Conservation (phyloP, 2,888 invertebrate genomes). For the Biston stratarius region DNA sequence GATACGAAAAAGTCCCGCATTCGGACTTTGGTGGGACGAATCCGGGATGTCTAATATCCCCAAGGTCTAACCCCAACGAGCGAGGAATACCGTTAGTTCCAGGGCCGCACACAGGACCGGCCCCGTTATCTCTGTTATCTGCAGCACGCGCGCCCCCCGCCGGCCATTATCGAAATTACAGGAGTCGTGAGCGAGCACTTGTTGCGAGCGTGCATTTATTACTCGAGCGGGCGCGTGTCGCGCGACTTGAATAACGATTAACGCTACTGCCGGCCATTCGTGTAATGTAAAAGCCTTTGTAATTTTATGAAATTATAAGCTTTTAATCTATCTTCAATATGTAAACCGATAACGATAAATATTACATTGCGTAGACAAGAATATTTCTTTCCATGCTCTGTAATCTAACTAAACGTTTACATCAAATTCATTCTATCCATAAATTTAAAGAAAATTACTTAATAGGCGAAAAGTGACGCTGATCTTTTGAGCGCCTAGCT, state of each 20-base stretch:
- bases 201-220: conserved; percentile 45
- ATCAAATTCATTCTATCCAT: too few relatives aligned
- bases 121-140: conserved; percentile 65
- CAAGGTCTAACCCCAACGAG: neutral
- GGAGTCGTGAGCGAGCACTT: conserved; percentile 51
- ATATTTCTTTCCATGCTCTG: too few relatives aligned
- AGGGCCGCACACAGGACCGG: conserved; percentile 38
- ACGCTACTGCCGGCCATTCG: conserved; percentile 13
- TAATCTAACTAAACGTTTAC: too few relatives aligned
- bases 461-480: too few relatives aligned
- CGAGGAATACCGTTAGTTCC: conserved; percentile 2
- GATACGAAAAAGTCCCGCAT: too few relatives aligned
- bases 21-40: too few relatives aligned
- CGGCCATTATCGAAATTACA: conserved; percentile 74
- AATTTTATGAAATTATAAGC: neutral
- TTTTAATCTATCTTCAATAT: neutral
- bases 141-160: conserved; percentile 52
- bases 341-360: too few relatives aligned
- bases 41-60: neutral
- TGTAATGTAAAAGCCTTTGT: conserved; percentile 16
- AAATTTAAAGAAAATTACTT: too few relatives aligned
- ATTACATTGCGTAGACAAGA: too few relatives aligned
- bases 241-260: conserved; percentile 49
- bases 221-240: conserved; percentile 30
- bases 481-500: too few relatives aligned